Conservation (phyloP, 2,888 invertebrate species). For the Phania funesta region DNA sequence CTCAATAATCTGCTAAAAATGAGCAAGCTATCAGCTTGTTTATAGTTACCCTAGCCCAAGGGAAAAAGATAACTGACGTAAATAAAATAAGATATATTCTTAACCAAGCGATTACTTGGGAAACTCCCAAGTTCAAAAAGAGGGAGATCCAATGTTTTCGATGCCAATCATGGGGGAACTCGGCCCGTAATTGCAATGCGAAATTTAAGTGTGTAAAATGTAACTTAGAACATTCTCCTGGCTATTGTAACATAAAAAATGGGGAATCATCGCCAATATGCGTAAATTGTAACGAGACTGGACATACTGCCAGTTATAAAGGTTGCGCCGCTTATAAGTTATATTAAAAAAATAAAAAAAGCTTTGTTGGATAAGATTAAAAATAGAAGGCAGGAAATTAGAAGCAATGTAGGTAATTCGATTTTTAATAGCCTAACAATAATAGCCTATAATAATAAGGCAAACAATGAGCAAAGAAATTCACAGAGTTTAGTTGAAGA, state of each 20-base stretch:
- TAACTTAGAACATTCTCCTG: not conserved
- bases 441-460: too few relatives aligned
- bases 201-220: constrained; percentile 15
- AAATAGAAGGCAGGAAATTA: not conserved
- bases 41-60: constrained; percentile 11
- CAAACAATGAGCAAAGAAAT: too few relatives aligned
- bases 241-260: not conserved
- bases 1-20: not conserved
- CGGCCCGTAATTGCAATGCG: constrained; percentile 3
- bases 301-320: not conserved
- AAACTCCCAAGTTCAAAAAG: not conserved
- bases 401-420: not conserved
- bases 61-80: not conserved
- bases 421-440: not conserved
- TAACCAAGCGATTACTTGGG: not conserved
- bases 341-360: not conserved
- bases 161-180: not conserved
- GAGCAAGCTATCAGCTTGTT: not conserved
- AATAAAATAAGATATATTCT: not conserved
- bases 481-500: too few relatives aligned
- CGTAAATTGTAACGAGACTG: not conserved
- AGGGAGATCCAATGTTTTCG: not conserved
- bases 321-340: not conserved
- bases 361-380: not conserved
- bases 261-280: not conserved